Evolutionary conservation across 2,888 invertebrate species (phyloP).

Genomic region (Ypsolopha sequella): DNA sequence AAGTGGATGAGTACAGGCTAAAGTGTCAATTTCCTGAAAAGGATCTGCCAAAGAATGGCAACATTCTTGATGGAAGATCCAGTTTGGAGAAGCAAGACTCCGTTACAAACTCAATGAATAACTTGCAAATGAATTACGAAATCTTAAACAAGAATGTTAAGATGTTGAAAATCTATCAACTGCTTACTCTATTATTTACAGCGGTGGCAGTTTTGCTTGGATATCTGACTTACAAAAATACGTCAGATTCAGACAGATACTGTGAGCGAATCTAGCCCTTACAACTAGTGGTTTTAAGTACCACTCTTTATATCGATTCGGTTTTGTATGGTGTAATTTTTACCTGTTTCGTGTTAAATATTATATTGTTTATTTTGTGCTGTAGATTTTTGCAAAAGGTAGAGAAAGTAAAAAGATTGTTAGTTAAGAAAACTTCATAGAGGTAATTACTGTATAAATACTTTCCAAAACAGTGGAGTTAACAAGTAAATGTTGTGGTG

Average conservation of each 20-base stretch:
- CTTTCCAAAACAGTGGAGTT: too few species aligned
- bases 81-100: conserved; percentile 79
- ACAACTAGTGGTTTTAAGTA: conserved; percentile 33
- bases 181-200: conserved; percentile 38
- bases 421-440: too few species aligned
- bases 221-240: conserved; percentile 38
- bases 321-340: conserved; percentile 13
- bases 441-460: too few species aligned
- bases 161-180: conserved; percentile 40
- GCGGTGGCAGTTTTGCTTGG: conserved; percentile 35
- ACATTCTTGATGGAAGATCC: conserved; percentile 22
- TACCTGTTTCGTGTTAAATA: conserved; percentile 16
- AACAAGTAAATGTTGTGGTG: too few species aligned
- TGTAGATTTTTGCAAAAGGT: not conserved
- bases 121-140: conserved; percentile 43
- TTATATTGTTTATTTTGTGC: conserved; percentile 26
- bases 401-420: not conserved
- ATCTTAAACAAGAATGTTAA: conserved; percentile 34
- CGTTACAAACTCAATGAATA: conserved; percentile 74
- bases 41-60: conserved; percentile 42
- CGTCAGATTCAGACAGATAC: conserved; percentile 26
- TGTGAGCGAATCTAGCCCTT: conserved; percentile 52
- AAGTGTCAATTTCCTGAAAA: conserved; percentile 74
- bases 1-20: conserved; percentile 79
- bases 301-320: conserved; percentile 30